Conservation (phyloP, 2,888 invertebrate genomes). For the Sialis lutaria region DNA sequence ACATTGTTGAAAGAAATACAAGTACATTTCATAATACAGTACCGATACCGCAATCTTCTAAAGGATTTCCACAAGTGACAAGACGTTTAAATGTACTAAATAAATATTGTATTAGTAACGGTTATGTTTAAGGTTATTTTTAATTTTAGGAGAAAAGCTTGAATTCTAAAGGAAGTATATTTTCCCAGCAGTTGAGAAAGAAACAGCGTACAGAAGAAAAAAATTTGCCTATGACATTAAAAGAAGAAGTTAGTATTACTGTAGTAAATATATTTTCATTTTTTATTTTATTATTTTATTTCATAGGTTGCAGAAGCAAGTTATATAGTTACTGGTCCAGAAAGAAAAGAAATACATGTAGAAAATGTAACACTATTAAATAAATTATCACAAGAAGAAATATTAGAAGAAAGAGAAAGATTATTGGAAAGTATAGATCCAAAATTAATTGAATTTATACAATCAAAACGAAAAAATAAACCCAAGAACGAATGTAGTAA, state of each 20-base stretch:
- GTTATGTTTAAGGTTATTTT: not conserved
- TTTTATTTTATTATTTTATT: not conserved
- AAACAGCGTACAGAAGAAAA: no score
- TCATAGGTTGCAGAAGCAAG: conserved; percentile 19
- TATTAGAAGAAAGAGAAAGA: conserved; percentile 52
- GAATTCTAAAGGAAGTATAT: conserved; percentile 29
- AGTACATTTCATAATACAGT: conserved; percentile 1
- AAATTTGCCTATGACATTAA: no score
- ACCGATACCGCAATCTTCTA: conserved; percentile 4
- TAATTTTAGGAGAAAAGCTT: conserved; percentile 13
- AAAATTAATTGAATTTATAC: conserved; percentile 46
- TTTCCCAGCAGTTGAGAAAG: conserved; percentile 26
- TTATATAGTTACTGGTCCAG: conserved; percentile 26
- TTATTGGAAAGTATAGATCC: conserved; percentile 47
- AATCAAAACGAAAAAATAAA: conserved; percentile 25
- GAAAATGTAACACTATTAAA: conserved; percentile 52
- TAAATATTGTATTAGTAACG: not conserved
- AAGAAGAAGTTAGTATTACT: not conserved
- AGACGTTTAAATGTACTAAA: conserved; percentile 20
- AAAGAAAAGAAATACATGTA: conserved; percentile 42
- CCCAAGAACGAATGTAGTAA: conserved; percentile 13
- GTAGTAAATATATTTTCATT: not conserved
- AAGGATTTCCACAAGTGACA: conserved; percentile 33
- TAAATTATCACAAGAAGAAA: conserved; percentile 55
- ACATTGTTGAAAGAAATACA: conserved; percentile 35